Evolutionary conservation across 2,113 vertebrate species (phyloP).

Genomic region (Gymnocephalus cernua): DNA sequence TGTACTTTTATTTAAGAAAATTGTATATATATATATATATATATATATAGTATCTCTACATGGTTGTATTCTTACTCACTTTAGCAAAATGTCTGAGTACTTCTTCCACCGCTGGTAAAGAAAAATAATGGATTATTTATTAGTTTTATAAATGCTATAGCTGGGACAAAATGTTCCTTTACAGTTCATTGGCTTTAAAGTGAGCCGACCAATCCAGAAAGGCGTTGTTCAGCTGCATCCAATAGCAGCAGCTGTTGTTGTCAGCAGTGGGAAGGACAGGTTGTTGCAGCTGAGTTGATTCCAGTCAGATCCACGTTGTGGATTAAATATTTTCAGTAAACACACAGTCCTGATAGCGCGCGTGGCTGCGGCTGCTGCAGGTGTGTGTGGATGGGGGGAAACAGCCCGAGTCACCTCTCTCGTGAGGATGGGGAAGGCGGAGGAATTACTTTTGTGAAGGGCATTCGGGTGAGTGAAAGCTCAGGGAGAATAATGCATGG

Average conservation of each 20-base stretch:
- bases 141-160: not conserved
- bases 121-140: not conserved
- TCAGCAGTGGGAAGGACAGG: conserved; percentile 34
- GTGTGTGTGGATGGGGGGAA: conserved; percentile 76
- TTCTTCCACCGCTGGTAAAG: no score
- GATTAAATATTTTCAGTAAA: not conserved
- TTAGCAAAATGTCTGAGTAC: no score
- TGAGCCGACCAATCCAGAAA: conserved; percentile 62
- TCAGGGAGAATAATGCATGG: not conserved
- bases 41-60: no score
- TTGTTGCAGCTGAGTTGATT: conserved; percentile 13
- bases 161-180: conserved; percentile 67
- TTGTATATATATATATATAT: no score
- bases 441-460: conserved; percentile 78
- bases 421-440: conserved; percentile 59
- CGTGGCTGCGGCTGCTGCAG: not conserved
- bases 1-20: no score
- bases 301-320: conserved; percentile 12
- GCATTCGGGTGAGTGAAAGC: conserved; percentile 81
- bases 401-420: conserved; percentile 71
- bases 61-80: no score
- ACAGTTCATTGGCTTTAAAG: not conserved
- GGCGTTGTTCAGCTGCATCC: conserved; percentile 53
- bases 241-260: conserved; percentile 64
- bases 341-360: not conserved